phyloP scores from a whole-genome alignment of 1,140 invertebrate species.

The Penaeus japonicus region DNA sequence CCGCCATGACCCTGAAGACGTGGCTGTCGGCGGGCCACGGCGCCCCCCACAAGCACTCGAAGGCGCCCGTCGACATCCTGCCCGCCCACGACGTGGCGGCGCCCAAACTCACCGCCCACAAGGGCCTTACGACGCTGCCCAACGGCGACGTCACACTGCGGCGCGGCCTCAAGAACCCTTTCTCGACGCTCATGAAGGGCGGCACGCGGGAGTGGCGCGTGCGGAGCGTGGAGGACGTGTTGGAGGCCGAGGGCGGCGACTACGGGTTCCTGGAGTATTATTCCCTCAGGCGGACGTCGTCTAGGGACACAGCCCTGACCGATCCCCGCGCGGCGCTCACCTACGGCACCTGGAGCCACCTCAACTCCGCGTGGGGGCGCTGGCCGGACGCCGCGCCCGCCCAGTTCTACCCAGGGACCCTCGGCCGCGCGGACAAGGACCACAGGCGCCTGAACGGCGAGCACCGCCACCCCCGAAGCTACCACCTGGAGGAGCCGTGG shows the following conservation, averaged over 20 bases:
- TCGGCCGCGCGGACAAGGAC: not conserved
- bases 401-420: constrained; percentile 32
- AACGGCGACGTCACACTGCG: constrained; percentile 28
- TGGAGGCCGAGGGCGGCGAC: constrained; percentile 44
- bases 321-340: constrained; percentile 24
- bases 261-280: constrained; percentile 56
- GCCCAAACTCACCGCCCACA: not conserved
- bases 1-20: constrained; percentile 47
- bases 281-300: constrained; percentile 38
- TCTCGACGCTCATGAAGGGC: constrained; percentile 21
- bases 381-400: constrained; percentile 26
- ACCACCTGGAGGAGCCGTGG: constrained; percentile 39
- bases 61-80: constrained; percentile 23
- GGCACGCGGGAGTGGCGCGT: constrained; percentile 36
- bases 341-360: constrained; percentile 44
- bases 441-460: not conserved
- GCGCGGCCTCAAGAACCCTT: constrained; percentile 28
- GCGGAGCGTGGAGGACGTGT: constrained; percentile 41
- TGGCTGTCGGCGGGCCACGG: constrained; percentile 35
- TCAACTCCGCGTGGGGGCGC: constrained; percentile 1
- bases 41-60: constrained; percentile 18
- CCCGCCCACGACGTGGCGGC: not conserved
- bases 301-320: constrained; percentile 27
- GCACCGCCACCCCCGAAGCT: constrained; percentile 19
- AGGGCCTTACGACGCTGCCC: not conserved